Evolutionary conservation across 2,113 vertebrate species (phyloP), one percentile per base, ranked within the genome.

Genomic region (Salvelinus sp.): DNA sequence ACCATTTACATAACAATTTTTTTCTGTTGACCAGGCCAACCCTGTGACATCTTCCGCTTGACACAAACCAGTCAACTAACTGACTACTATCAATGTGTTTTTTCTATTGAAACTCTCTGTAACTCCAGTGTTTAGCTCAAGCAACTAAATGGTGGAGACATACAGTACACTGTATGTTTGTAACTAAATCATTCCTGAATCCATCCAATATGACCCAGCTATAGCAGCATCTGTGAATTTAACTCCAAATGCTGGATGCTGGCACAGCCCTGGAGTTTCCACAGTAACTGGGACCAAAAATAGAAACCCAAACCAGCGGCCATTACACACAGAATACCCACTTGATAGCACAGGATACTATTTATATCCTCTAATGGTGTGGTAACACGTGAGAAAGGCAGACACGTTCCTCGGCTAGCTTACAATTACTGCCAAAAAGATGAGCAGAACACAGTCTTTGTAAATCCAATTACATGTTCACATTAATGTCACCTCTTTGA

Each of bases 211-310:
- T 54, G 63, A 50, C 5, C 5, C 80, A 86, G 23, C 81, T 82
- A 76, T 87, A 85, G 82, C 76, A 78, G 78, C 80, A 76, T 66
- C 81, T 83, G 82, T 85, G 85, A 90, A 90, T 86, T 85, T 82
- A 82, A 82, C 85, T 82, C 79, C 73, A 85, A 91, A 87, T 79
- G 74, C 76, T 69, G 80, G 81, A 88, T 88, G 83, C 88, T 78
- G 88, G 85, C 85, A 86, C 83, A 88, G 85, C 82, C 65, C 83
- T 82, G 74, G 84, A 81, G 92, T 94, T 93, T 92, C 93, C 93
- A 93, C 90, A 91, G 93, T 91, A 93, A 94, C 93, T 78, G 73
- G 54, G 70, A 79, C 84, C 87, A 87, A 90, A 92, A 94, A 94
- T 94, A 94, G 92, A 82, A 91, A 83, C 79, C 78, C 81, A 79